A percentile compares a stretch with the other conserved stretches of the same genome.
These are phyloP conservation scores for Hydractinia echinata DNA, from an alignment of 30 jellyfish, hydroid and myxozoan species.

Conservation along the genomic window DNA sequence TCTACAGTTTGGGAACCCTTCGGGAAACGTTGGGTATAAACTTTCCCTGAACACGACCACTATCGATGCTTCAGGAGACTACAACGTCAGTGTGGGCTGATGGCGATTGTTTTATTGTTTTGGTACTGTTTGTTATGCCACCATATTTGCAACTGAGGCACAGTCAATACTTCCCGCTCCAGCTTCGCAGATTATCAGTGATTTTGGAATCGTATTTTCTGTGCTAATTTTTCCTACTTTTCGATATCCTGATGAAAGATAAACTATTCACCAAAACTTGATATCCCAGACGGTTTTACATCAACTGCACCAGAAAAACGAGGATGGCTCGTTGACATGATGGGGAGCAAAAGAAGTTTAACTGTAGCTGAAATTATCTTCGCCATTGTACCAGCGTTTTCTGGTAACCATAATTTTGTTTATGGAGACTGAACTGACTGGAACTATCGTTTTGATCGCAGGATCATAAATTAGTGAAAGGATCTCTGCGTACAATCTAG, in stretches of 20 bases:
- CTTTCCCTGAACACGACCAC: neutral
- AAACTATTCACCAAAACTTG: constrained; percentile 53
- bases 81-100: constrained; percentile 21
- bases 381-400: constrained; percentile 68
- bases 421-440: constrained; percentile 76
- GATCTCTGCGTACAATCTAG: constrained; percentile 75
- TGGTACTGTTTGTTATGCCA: constrained; percentile 38
- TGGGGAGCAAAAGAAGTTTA: constrained; percentile 37
- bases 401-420: constrained; percentile 62
- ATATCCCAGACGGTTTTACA: constrained; percentile 54
- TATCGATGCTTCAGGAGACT: neutral
- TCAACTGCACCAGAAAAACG: constrained; percentile 39
- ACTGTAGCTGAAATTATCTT: constrained; percentile 28
- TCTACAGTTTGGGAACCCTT: neutral
- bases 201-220: constrained; percentile 60
- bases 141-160: constrained; percentile 51
- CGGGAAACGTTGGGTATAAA: neutral
- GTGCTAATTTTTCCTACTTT: constrained; percentile 43
- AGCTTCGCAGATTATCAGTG: constrained; percentile 61
- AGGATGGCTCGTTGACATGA: constrained; percentile 48
- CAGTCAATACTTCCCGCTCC: constrained; percentile 63
- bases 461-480: constrained; percentile 62
- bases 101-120: constrained; percentile 48
- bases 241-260: constrained; percentile 42
- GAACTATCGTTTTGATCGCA: constrained; percentile 65